Base-by-base conservation (phyloP, 2,113 vertebrate species). In the Cathartes aura region DNA sequence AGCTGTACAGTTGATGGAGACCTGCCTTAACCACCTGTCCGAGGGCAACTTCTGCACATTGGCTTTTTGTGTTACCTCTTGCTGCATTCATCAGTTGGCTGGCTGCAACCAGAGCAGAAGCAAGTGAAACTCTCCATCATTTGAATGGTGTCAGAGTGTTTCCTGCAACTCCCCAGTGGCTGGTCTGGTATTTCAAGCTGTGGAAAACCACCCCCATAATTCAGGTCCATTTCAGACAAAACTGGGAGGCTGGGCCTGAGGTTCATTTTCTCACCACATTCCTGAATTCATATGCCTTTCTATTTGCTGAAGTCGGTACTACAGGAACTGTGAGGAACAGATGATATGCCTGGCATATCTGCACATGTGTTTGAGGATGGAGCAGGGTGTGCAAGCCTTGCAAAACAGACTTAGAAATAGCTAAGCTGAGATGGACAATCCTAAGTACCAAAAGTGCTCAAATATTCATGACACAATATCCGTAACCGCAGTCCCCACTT, bases 401-500 rank as follows among this genome's bases (percentile, higher is more conserved):
- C 59, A 82, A 70, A 84, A 24, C 30, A 66, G 29, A 11, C 26
- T 47, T 30, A 40, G 82, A 76, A 53, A 55, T 2, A 86, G 32
- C 30, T 74, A 21, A 10, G 10, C 34, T 48, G 40, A 56, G 34
- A 18, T n/a, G 43, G n/a, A 38, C 2, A 3, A 5, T 71, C 27
- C 47, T 27, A 45, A 68, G 42, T 52, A 45, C 29, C 23, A 45
- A 8, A 78, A 83, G 32, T 21, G 26, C n/a, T 91, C 36, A 58
- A 58, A 82, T 70, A 71, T 43, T 67, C 12, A 4, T 66, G 56
- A 42, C 16, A n/a, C 27, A 81, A 24, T 12, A 50, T 13, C 30
- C 0, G 0, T n/a, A 50, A 76, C 72, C 22, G 0, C 21, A 14
- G 48, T 20, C 32, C 26, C 40, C 3, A 0, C 36, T 87, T 48